Evolutionary conservation across 2,888 invertebrate species (phyloP), one percentile per base, ranked within the genome.

Genomic region (Aleiodes leptofemur): DNA sequence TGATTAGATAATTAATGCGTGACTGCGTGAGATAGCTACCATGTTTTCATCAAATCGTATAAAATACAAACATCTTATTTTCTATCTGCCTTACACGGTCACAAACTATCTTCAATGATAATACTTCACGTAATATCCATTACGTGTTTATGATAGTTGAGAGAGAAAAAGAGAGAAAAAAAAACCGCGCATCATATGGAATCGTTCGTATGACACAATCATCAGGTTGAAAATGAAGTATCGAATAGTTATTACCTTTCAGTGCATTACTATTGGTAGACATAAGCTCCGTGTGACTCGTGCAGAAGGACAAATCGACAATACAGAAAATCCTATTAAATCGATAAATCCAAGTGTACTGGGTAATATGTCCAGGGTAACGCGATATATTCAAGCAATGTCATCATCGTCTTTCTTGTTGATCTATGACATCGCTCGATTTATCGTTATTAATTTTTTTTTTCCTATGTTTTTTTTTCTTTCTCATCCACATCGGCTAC

Each of bases 211-310:
- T 64, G 64, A 64, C 61, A 61, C 61, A 61, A 61, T 61, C 61
- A 38, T 13, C 23, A 29, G 29, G 43, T 43, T 38, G 23, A 38
- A 23, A n/a, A 64, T 29, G 34, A 61, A 38, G n/a, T 38, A 43
- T 43, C 64, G 64, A 43, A 64, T 64, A 64, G 16, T 64, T 64
- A 64, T 64, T 61, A 43, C 43, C 9, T 61, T 14, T 11, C 38
- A 34, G 4, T 14, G 43, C 43, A 43, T 43, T 43, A 43, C 43
- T 43, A 11, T 61, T 31, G 14, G 16, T 38, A 61, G 64, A 55
- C 48, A 66, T 69, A 72, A 72, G 73, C 74, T 72, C 43, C 78
- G 78, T 78, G 64, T 64, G 64, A 64, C 53, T 72, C 71, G 71
- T 71, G 66, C 56, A 75, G 71, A 75, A 75, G 71, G 75, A 75